Evolutionary conservation across 2,888 invertebrate species (phyloP), one percentile per base, ranked within the genome.

Genomic region (Carterocephalus palaemon): DNA sequence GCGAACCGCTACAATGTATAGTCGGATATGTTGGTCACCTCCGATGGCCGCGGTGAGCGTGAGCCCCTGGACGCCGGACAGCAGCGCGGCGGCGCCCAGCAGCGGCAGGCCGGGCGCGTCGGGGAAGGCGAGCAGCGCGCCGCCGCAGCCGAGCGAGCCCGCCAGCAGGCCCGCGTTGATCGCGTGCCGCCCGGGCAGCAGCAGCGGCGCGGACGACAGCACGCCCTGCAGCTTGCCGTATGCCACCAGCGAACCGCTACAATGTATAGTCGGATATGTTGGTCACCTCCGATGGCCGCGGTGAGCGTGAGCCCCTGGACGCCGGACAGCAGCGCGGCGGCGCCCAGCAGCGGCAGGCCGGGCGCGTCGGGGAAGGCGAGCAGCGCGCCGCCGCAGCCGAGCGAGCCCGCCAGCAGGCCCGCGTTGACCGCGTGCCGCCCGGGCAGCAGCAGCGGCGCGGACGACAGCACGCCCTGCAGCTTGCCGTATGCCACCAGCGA

Each of bases 401-500:
- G 81, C 67, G 94, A 92, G 46, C 90, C 91, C 15, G 89, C 84
- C 58, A 94, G 65, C 53, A 95, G 87, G 4, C 88, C 86, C 1
- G 89, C 81, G 79, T 96, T 96, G 50, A 96, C 64, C 2, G 88
- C 89, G 79, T 96, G 95, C 4, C 96, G 89, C 1, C 94, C 95
- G 1, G 96, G 96, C 47, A 96, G 86, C 38, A 95, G 75, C 1
- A 95, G 80, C 0, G 96, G 93, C n/a, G 93, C 90, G 0, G 95
- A 95, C 49, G 90, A 92, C 12, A 96, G 80, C 2, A 93, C 56
- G 20, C 95, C 93, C 79, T 96, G 96, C 31, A 96, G 89, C 86
- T 96, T 96, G 53, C 95, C 96, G 75, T 96, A 96, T 7, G 96
- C 96, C 49, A 96, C 91, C 32, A 96, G 80, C 0, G 95, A 95